Base-by-base conservation (phyloP, 1,140 invertebrate species). In the Eupristina koningsbergeri region DNA sequence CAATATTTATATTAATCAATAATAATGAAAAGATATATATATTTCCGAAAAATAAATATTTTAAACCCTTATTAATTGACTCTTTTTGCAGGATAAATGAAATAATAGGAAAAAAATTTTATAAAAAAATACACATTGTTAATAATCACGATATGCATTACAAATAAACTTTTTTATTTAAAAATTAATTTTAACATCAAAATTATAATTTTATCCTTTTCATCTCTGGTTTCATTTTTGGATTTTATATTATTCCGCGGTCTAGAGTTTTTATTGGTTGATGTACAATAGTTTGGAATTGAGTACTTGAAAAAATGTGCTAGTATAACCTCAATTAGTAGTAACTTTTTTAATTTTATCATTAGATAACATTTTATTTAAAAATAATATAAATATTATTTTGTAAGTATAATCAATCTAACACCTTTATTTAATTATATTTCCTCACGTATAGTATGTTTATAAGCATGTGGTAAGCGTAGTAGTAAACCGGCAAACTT, bases 241-340 rank as follows among this genome's bases (percentile, higher is more conserved):
- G 2, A 53, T 53, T 53, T 17, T 53, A 19, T 13, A 53, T 53
- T 53, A 53, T 58, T 58, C 53, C 53, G 53, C 22, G 19, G n/a
- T 41, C 67, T 39, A 71, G 19, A 19, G 19, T 34, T 71, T 36
- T 71, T n/a, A 71, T 71, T 71, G 67, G 36, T 41, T 41, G 19
- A 11, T 71, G 36, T 5, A 41, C 1, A 41, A n/a, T 0, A 41
- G 53, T 71, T 41, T n/a, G 19, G 26, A 17, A 41, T 41, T n/a
- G 15, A 71, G 22, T 71, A n/a, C 36, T 41, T 71, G 19, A 71
- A 71, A 41, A 77, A 77, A 77, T 77, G 50, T 77, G 75, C 34
- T 50, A 17, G 17, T 11, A 58, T 77, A 77, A 77, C 75, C 75
- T 77, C 15, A 75, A 31, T 31, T 29, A 58, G n/a, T 61, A 36